Conservation (phyloP, 2,113 vertebrate species). For the Ptyas mucosa region DNA sequence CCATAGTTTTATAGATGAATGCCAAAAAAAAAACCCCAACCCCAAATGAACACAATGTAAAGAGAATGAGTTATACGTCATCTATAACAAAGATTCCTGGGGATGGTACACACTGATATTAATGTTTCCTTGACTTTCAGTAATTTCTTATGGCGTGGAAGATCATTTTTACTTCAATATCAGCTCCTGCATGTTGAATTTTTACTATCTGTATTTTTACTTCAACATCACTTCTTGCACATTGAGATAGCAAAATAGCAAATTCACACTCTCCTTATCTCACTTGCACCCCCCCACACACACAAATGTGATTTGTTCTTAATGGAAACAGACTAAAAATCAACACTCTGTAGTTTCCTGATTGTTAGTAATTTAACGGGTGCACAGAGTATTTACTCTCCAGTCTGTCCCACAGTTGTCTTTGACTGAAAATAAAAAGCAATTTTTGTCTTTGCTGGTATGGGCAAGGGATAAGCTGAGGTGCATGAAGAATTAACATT, state of each 20-base stretch:
- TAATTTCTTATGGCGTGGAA: background rate
- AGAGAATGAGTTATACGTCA: background rate
- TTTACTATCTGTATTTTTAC: background rate
- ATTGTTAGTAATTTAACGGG: conserved; percentile 49
- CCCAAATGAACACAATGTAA: conserved; percentile 23
- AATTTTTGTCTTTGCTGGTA: conserved; percentile 41
- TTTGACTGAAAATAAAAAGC: conserved; percentile 49
- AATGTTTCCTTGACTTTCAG: background rate
- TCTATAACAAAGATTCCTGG: background rate
- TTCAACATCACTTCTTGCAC: background rate
- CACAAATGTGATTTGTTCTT: conserved; percentile 33
- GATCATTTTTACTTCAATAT: fast-evolving
- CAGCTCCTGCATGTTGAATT: background rate
- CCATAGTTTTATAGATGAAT: background rate
- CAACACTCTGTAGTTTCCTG: conserved; percentile 27
- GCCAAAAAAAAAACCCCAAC: background rate
- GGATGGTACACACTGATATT: background rate
- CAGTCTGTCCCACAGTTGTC: conserved; percentile 12
- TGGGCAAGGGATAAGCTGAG: conserved; percentile 34
- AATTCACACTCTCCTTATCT: background rate
- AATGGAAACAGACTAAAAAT: background rate
- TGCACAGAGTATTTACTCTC: conserved; percentile 26
- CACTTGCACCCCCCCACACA: background rate
- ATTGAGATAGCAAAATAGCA: background rate
- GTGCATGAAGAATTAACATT: conserved; percentile 53